Evolutionary conservation across 2,888 invertebrate species (phyloP).

Genomic region (Hemistola chrysoprasaria): DNA sequence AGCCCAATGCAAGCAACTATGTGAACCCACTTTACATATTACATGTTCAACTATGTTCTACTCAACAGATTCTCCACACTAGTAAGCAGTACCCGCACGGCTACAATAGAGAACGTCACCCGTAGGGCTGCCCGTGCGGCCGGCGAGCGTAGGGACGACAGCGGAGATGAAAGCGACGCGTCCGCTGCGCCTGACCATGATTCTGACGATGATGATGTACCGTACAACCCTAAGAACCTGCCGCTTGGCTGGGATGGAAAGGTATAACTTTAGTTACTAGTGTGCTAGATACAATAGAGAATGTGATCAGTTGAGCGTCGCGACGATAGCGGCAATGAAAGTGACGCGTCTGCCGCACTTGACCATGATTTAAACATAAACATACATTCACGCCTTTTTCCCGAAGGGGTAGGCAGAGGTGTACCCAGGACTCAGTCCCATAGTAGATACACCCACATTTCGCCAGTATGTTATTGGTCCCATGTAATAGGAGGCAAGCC

Average conservation of each 20-base stretch:
- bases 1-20: too few species aligned
- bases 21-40: too few species aligned
- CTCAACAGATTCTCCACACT: constrained; percentile 87
- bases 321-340: constrained; percentile 95
- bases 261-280: too few species aligned
- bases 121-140: constrained; percentile 98
- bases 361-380: constrained; percentile 94
- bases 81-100: constrained; percentile 91
- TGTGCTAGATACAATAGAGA: constrained; percentile 98
- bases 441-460: too few species aligned
- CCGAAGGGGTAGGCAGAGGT: too few species aligned
- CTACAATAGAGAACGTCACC: constrained; percentile 99
- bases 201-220: constrained; percentile 96
- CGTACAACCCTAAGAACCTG: constrained; percentile 99
- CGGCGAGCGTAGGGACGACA: constrained; percentile 95
- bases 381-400: too few species aligned
- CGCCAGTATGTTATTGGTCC: too few species aligned
- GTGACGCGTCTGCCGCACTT: constrained; percentile 89
- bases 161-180: constrained; percentile 91
- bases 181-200: constrained; percentile 93
- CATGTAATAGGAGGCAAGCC: too few species aligned
- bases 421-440: too few species aligned
- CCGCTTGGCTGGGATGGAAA: constrained; percentile 99
- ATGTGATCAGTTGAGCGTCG: constrained; percentile 97
- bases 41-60: too few species aligned